These are phyloP conservation scores for Parauchenoglanis punctatus DNA, from an alignment of 2,797 vertebrate genomes.

Conservation along the genomic window DNA sequence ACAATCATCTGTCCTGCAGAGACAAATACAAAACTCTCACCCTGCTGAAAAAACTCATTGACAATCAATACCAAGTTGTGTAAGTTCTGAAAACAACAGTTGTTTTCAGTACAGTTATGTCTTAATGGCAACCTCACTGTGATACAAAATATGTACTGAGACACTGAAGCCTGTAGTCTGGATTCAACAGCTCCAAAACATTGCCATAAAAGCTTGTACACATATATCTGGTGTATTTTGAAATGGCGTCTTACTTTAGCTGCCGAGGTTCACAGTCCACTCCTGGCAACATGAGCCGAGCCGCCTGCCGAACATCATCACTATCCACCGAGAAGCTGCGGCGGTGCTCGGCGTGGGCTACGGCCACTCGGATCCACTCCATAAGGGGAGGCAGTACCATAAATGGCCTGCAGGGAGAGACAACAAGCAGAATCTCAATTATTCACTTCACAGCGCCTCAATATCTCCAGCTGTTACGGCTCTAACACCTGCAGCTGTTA, in stretches of 20 bases:
- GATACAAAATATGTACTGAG: neutral
- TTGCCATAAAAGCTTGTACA: neutral
- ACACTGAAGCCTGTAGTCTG: neutral
- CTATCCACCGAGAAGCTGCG: constrained; percentile 97
- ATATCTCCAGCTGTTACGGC: neutral
- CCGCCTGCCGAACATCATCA: constrained; percentile 96
- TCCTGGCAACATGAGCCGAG: constrained; percentile 89
- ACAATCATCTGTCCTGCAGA: constrained; percentile 92
- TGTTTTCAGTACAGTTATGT: neutral
- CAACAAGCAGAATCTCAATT: constrained; percentile 40
- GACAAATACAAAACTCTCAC: constrained; percentile 43
- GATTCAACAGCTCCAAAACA: neutral
- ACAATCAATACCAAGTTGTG: neutral
- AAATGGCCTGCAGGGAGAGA: constrained; percentile 86
- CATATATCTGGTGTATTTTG: constrained; percentile 8
- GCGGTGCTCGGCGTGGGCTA: constrained; percentile 91
- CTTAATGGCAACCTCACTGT: neutral
- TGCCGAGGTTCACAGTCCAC: constrained; percentile 97
- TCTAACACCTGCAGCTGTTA: constrained; percentile 4
- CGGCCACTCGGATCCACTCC: constrained; percentile 95
- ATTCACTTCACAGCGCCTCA: neutral
- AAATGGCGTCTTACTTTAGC: constrained; percentile 79
- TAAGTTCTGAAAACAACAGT: neutral
- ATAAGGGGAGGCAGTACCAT: constrained; percentile 93
- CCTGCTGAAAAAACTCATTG: neutral